Evolutionary conservation across 2,888 invertebrate genomes (phyloP).

Genomic region (Heliconius erato): DNA sequence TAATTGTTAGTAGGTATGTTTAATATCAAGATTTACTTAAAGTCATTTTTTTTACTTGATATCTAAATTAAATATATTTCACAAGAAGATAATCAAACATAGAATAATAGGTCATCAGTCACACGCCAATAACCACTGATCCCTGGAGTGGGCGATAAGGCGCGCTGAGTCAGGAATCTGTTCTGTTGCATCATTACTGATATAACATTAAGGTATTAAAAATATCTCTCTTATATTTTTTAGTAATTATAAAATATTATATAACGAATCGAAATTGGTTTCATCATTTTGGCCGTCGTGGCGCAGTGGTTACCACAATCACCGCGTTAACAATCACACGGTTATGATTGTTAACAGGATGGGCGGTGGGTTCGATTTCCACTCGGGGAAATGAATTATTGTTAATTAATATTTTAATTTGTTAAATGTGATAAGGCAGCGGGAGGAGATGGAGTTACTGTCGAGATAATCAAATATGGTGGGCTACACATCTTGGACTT

Average conservation of each 20-base stretch:
- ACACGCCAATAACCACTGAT: constrained; percentile 29
- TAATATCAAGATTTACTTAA: not conserved
- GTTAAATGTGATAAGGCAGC: too few relatives aligned
- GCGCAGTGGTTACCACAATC: too few relatives aligned
- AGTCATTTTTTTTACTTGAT: not conserved
- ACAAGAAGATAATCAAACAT: constrained; percentile 9
- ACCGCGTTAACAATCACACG: too few relatives aligned
- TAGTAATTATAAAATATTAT: not conserved
- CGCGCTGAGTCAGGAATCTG: constrained; percentile 49
- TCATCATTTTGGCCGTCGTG: too few relatives aligned
- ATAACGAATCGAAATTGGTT: not conserved
- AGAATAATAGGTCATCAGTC: constrained; percentile 35
- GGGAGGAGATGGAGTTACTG: too few relatives aligned
- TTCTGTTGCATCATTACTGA: constrained; percentile 56
- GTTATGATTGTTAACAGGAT: too few relatives aligned
- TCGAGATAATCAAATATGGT: too few relatives aligned
- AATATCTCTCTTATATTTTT: not conserved
- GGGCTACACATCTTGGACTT: too few relatives aligned
- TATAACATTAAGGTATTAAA: not conserved
- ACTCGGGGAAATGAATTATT: too few relatives aligned
- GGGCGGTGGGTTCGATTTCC: too few relatives aligned
- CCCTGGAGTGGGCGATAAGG: constrained; percentile 31
- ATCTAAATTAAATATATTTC: not conserved
- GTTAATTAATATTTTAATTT: too few relatives aligned
- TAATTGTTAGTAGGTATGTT: too few relatives aligned